Evolutionary conservation across 2,888 invertebrate genomes (phyloP).

Genomic region (Drosophila limbata): DNA sequence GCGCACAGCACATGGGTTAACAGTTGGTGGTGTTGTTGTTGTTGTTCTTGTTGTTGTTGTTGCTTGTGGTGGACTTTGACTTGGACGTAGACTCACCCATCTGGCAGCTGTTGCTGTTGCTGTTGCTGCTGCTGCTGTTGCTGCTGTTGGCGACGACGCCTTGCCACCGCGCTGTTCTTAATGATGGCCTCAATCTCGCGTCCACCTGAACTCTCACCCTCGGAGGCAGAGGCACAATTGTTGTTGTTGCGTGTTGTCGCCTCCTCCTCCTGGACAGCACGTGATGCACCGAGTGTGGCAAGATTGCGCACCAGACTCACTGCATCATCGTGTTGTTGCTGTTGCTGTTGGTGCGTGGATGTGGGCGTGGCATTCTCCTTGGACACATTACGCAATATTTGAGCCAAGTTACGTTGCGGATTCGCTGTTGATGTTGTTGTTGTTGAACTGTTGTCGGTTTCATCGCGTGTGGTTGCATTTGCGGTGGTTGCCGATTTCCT

Average conservation of each 20-base stretch:
- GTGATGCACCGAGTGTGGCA: conserved; percentile 78
- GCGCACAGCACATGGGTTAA: conserved; percentile 43
- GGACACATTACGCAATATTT: conserved; percentile 80
- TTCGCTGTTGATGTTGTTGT: background rate
- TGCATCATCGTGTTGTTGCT: conserved; percentile 83
- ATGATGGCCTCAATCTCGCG: conserved; percentile 86
- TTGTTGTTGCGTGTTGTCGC: conserved; percentile 22
- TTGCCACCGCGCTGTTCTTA: conserved; percentile 85
- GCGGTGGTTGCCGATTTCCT: conserved; percentile 83
- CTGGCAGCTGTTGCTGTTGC: conserved; percentile 61
- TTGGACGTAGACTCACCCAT: conserved; percentile 86
- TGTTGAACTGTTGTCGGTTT: conserved; percentile 52
- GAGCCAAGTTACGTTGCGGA: conserved; percentile 80
- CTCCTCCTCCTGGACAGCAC: conserved; percentile 16
- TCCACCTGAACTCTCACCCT: conserved; percentile 86
- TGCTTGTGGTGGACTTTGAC: conserved; percentile 26
- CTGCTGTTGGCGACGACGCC: conserved; percentile 84
- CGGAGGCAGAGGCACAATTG: conserved; percentile 83
- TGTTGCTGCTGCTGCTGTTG: conserved; percentile 64
- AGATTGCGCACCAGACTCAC: conserved; percentile 84
- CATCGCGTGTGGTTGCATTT: conserved; percentile 68
- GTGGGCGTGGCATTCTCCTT: conserved; percentile 75
- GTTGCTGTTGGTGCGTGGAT: conserved; percentile 71
- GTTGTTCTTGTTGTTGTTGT: conserved; percentile 7
- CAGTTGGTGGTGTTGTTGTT: conserved; percentile 26